Evolutionary conservation across 2,888 invertebrate species (phyloP).

Genomic region (Argyresthia albistria): DNA sequence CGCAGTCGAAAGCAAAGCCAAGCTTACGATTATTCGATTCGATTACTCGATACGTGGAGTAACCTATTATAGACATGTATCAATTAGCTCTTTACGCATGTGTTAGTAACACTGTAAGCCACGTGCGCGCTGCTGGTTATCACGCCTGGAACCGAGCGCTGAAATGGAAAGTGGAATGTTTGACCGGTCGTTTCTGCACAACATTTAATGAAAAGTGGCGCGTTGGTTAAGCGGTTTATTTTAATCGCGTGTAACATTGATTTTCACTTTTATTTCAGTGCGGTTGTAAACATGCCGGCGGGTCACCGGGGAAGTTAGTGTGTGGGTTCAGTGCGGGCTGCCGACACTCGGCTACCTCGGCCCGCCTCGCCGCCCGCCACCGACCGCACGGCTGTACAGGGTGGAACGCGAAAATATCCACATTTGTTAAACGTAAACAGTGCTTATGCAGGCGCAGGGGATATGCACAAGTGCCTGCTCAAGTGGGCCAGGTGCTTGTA

Average conservation of each 20-base stretch:
- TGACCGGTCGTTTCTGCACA: neutral
- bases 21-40: no score
- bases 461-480: no score
- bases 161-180: neutral
- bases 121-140: no score
- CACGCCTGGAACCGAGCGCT: neutral
- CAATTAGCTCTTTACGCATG: no score
- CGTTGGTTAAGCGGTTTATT: slow-evolving; percentile 1
- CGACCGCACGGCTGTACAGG: slow-evolving; percentile 13
- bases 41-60: no score
- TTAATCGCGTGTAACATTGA: slow-evolving; percentile 4
- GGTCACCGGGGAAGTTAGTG: slow-evolving; percentile 62
- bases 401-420: neutral
- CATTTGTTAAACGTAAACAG: no score
- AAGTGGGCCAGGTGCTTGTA: no score
- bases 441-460: no score
- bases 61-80: no score
- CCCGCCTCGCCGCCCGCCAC: slow-evolving; percentile 12
- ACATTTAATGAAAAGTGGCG: slow-evolving; percentile 1
- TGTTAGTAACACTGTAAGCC: no score
- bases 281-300: slow-evolving; percentile 56
- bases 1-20: no score
- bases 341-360: neutral
- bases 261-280: slow-evolving; percentile 43
- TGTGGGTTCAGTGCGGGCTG: slow-evolving; percentile 8